These are phyloP conservation scores for Tachystola acroxantha DNA, from an alignment of 2,888 invertebrate genomes.

Conservation along the genomic window DNA sequence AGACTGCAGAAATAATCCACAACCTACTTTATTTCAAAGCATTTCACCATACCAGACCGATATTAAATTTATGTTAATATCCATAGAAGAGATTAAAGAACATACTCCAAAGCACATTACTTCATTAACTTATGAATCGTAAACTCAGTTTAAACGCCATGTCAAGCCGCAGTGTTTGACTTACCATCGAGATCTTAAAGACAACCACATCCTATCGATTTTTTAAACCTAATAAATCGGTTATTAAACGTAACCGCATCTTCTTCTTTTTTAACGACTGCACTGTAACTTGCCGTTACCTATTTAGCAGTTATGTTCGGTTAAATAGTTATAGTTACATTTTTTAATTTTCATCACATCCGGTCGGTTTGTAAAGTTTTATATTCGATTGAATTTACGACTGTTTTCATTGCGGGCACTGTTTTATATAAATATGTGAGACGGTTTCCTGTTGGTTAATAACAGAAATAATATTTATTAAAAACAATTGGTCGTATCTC, in stretches of 20 bases:
- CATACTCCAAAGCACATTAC: slow-evolving; percentile 20
- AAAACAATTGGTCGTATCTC: slow-evolving; percentile 58
- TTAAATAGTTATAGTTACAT: slow-evolving; percentile 51
- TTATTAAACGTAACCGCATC: slow-evolving; percentile 57
- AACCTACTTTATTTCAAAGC: too few species aligned
- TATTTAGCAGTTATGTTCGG: slow-evolving; percentile 50
- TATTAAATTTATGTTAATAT: too few species aligned
- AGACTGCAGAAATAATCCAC: too few species aligned
- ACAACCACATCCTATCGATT: slow-evolving; percentile 63
- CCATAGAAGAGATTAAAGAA: background rate
- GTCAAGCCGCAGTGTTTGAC: slow-evolving; percentile 46
- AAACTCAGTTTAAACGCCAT: slow-evolving; percentile 33
- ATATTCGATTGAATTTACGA: slow-evolving; percentile 73
- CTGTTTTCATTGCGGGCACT: slow-evolving; percentile 72
- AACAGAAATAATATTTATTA: slow-evolving; percentile 63
- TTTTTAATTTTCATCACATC: slow-evolving; percentile 68
- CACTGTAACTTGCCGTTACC: slow-evolving; percentile 38
- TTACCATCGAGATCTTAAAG: slow-evolving; percentile 37
- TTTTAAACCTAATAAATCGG: slow-evolving; percentile 52
- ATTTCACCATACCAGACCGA: too few species aligned
- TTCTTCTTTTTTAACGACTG: slow-evolving; percentile 43
- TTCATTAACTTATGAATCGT: slow-evolving; percentile 31
- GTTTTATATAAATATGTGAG: slow-evolving; percentile 71
- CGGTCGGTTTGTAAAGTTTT: slow-evolving; percentile 56
- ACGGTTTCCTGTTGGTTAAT: slow-evolving; percentile 68